Evolutionary conservation across 1,140 invertebrate genomes (phyloP), one percentile per base, ranked within the genome.

Genomic region (Rhizoglyphus robini): DNA sequence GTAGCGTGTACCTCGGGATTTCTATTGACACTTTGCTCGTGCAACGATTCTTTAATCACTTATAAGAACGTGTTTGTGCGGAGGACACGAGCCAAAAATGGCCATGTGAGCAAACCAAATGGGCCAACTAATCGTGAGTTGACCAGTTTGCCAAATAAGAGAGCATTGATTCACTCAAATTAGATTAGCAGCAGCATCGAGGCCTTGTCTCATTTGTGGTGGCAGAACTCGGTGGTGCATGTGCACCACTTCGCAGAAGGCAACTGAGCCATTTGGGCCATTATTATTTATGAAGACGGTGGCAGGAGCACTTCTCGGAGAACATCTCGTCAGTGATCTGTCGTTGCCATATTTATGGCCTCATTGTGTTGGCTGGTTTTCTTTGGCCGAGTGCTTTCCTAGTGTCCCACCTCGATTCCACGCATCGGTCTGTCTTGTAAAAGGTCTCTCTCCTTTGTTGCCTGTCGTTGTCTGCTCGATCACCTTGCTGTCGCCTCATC

Each of bases 271-370:
- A 54, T 11, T 5, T 23, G 20, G 20, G 51, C 51, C 8, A 54
- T 54, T 54, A 54, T 54, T 54, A 54, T 54, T 54, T 54, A 54
- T 54, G 51, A 32, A 54, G 8, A 54, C 51, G 51, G 51, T 54
- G 51, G 51, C 31, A 32, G 8, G 15, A 32, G 20, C 51, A 54
- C n/a, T n/a, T n/a, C n/a, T n/a, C n/a, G 41, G 15, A 23, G 41
- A 15, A n/a, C n/a, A n/a, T n/a, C n/a, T n/a, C n/a, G n/a, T n/a
- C n/a, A n/a, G n/a, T 41, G 8, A 41, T 41, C 36, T 18, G 18
- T 41, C 8, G 36, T 41, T 41, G 36, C 36, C 36, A 41, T 41
- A 41, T 41, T 41, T 41, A 41, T 41, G 36, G 36, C 36, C 36
- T 41, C 36, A 41, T 41, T 41, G 36, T 41, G 8, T 41, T 8